A percentile compares a stretch with the other conserved stretches of the same genome.
Conservation (phyloP, 2,888 invertebrate species). For the Sisyra terminalis region DNA sequence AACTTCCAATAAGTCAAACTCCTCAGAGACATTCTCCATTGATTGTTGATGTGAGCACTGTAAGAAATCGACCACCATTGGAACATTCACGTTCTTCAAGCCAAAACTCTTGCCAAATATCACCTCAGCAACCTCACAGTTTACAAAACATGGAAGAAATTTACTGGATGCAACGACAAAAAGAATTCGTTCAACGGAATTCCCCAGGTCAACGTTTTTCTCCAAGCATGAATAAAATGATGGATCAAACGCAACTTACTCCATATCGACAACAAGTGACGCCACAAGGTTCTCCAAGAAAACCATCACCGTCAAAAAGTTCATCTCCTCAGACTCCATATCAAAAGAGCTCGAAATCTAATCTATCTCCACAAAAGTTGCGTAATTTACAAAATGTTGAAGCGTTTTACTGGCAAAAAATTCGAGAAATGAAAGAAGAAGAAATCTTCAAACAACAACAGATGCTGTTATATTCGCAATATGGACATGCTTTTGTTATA, state of each 20-base stretch:
- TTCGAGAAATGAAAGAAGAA: constrained; percentile 42
- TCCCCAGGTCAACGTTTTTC: not conserved
- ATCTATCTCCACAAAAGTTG: constrained; percentile 29
- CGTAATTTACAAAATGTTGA: constrained; percentile 41
- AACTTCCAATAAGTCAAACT: not conserved
- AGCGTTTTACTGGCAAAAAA: constrained; percentile 51
- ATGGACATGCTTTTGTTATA: not conserved
- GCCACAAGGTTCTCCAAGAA: constrained; percentile 9
- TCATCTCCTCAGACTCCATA: constrained; percentile 7
- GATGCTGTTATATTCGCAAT: not conserved
- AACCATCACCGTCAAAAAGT: constrained; percentile 9
- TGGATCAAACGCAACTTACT: not conserved
- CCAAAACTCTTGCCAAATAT: constrained; percentile 10
- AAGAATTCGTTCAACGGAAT: not conserved
- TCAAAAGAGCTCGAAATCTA: no score
- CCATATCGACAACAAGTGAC: not conserved
- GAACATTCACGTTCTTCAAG: no score
- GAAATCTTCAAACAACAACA: constrained; percentile 22
- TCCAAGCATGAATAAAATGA: not conserved
- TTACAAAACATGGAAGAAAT: constrained; percentile 22
- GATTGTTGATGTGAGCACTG: no score
- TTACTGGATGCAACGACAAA: constrained; percentile 22
- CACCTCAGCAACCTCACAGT: constrained; percentile 21
- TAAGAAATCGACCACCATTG: no score
- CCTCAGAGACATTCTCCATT: constrained; percentile 10